Percentiles rank a stretch among this genome's conserved stretches.
These are phyloP conservation scores for Camponotus fellah DNA, from an alignment of 2,888 invertebrate genomes.

Conservation along the genomic window DNA sequence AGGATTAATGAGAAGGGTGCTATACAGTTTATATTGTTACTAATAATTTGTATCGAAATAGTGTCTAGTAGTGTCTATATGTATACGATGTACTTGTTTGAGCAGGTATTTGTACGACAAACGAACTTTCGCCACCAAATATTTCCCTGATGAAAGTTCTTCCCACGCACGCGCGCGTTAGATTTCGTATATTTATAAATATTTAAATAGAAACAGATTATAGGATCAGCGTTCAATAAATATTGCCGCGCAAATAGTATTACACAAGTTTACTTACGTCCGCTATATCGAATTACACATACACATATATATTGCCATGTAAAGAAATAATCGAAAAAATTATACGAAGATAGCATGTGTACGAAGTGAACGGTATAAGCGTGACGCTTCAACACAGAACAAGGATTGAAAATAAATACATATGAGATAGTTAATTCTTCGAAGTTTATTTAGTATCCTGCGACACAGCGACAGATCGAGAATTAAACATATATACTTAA, in stretches of 20 bases:
- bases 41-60: slow-evolving; percentile 61
- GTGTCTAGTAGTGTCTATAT: slow-evolving; percentile 22
- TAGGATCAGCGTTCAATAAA: background rate
- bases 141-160: slow-evolving; percentile 11
- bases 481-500: slow-evolving; percentile 57
- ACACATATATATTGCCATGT: background rate
- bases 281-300: background rate
- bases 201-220: slow-evolving; percentile 65
- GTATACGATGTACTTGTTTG: slow-evolving; percentile 11
- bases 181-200: slow-evolving; percentile 67
- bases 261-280: background rate
- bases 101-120: slow-evolving; percentile 39
- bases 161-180: slow-evolving; percentile 21
- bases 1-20: slow-evolving; percentile 70
- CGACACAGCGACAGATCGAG: slow-evolving; percentile 57
- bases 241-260: background rate
- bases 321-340: background rate
- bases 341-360: background rate
- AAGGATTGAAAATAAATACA: background rate
- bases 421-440: slow-evolving; percentile 19
- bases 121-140: slow-evolving; percentile 14
- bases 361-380: background rate
- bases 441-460: slow-evolving; percentile 66
- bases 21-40: slow-evolving; percentile 68
- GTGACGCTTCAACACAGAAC: background rate